phyloP scores from a whole-genome alignment of 2,888 invertebrate species.

The Esperia sulphurella region DNA sequence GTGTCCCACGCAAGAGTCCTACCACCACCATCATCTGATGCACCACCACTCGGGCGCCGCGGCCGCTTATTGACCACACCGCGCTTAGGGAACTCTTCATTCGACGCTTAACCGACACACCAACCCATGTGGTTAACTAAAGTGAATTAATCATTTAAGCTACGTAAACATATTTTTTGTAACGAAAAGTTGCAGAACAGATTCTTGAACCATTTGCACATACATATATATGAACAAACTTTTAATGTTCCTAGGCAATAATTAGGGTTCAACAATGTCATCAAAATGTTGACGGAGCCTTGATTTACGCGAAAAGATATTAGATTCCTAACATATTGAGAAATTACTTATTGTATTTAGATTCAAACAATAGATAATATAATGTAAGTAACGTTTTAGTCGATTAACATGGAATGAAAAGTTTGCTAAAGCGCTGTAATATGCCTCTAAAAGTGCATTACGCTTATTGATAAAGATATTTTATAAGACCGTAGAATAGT shows the following conservation, averaged over 20 bases:
- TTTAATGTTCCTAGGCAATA: too few relatives aligned
- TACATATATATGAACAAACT: too few relatives aligned
- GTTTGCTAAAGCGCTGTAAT: slow-evolving; percentile 65
- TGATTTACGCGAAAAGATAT: too few relatives aligned
- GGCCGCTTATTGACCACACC: slow-evolving; percentile 86
- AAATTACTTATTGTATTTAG: too few relatives aligned
- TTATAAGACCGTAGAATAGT: slow-evolving; percentile 43
- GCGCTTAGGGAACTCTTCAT: slow-evolving; percentile 78
- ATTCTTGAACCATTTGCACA: too few relatives aligned
- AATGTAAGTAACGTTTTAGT: neutral
- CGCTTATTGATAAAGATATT: slow-evolving; percentile 58
- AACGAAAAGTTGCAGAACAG: too few relatives aligned
- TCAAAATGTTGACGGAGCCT: too few relatives aligned
- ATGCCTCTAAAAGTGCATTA: slow-evolving; percentile 50
- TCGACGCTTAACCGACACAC: slow-evolving; percentile 37
- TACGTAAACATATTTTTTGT: too few relatives aligned
- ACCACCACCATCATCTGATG: slow-evolving; percentile 80
- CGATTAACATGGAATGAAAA: slow-evolving; percentile 64
- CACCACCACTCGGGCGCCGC: slow-evolving; percentile 85
- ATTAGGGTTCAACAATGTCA: too few relatives aligned
- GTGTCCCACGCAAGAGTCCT: slow-evolving; percentile 74
- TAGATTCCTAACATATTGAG: too few relatives aligned
- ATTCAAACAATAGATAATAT: neutral
- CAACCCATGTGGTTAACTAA: neutral
- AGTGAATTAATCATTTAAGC: too few relatives aligned